Evolutionary conservation across 2,888 invertebrate genomes (phyloP), one percentile per base, ranked within the genome.

Genomic region (Monopis laevigella): DNA sequence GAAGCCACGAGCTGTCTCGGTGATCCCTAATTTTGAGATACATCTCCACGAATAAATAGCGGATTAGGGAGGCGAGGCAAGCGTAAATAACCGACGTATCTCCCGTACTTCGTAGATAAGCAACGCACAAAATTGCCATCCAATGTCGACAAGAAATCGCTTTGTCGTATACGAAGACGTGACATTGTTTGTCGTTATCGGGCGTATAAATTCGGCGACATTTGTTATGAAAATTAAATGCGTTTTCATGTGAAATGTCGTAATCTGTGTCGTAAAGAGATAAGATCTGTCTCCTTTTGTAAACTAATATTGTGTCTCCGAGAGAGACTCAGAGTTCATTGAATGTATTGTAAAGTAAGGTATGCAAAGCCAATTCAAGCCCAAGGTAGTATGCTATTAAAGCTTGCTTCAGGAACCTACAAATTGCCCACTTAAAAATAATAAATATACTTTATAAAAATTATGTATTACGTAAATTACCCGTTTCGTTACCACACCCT

Each of bases 11-110:
- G n/a, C n/a, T n/a, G n/a, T n/a, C n/a, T 3, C 40, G 40, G 39
- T 77, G 77, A 80, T 78, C 77, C 78, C 78, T 78, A 77, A 78
- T 80, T 80, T 78, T 74, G 75, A 75, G 77, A 80, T 78, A 78
- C 74, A 75, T 78, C 73, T 72, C 69, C 54, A 61, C 62, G 74
- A 73, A 78, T 77, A 78, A 78, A 78, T 77, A 78, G 78, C 66
- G 73, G 78, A 75, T 80, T 78, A 77, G 64, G 73, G 72, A 65
- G 65, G 29, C 29, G 19, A 64, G 70, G 59, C 60, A 62, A 54
- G 59, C 75, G 77, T 80, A 78, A 78, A 80, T 78, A 80, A 74
- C 67, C 58, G 59, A 36, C 36, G 36, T 21, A 36, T 36, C 36
- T 21, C 21, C 21, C 19, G 36, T 21, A 19, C 21, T 21, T 29